phyloP scores from a whole-genome alignment of 2,113 vertebrate species.

The Lonchura striata region DNA sequence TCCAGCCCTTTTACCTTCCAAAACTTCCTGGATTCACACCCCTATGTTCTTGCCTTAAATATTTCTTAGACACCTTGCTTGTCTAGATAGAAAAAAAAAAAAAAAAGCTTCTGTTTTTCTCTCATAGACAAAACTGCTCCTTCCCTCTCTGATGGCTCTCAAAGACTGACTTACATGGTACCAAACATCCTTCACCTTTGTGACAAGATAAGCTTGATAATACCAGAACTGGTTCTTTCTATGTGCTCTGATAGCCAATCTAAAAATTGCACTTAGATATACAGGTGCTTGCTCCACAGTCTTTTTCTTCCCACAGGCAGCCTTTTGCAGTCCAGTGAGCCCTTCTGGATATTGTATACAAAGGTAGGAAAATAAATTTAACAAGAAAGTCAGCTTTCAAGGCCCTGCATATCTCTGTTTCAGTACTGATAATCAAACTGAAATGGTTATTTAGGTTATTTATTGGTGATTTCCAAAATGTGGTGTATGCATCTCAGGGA shows the following conservation, averaged over 20 bases:
- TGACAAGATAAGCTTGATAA: neutral
- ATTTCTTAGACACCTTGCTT: neutral
- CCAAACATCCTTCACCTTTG: neutral
- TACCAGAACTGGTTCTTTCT: neutral
- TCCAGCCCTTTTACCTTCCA: neutral
- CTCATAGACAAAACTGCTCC: neutral
- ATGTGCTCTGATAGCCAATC: accelerated
- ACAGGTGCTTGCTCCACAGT: accelerated
- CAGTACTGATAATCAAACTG: neutral
- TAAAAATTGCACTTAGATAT: neutral
- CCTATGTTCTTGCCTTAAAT: neutral
- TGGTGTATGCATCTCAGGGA: accelerated
- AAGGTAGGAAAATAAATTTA: neutral
- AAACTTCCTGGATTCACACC: neutral
- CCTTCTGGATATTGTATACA: neutral
- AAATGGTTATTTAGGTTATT: neutral
- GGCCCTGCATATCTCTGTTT: neutral
- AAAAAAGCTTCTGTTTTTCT: neutral
- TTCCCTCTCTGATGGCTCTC: neutral
- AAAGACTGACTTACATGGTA: neutral
- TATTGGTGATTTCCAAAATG: neutral
- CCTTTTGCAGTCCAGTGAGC: neutral
- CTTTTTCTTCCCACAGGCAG: neutral
- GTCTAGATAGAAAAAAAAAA: neutral
- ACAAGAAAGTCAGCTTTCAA: neutral